Conservation (phyloP, 2,113 vertebrate species). For the Eurystomus gularis region DNA sequence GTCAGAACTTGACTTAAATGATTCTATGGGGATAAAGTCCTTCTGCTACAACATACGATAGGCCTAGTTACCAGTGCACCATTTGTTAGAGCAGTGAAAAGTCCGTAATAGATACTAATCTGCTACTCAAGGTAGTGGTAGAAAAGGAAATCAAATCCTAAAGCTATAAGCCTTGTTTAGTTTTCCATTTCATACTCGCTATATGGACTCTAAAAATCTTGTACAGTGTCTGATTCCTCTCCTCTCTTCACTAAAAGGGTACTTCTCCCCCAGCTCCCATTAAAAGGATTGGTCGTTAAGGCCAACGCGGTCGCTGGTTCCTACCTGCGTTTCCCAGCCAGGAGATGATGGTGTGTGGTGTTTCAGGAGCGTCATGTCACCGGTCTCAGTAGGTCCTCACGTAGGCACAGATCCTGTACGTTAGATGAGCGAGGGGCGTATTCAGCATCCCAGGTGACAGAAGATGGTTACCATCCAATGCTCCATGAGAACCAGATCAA, state of each 20-base stretch:
- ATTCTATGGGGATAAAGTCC: neutral
- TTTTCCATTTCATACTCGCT: neutral
- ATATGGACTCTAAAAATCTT: constrained; percentile 26
- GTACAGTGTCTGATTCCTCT: neutral
- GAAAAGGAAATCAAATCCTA: constrained; percentile 15
- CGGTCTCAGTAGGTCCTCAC: neutral
- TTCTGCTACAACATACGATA: neutral
- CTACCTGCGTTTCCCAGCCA: neutral
- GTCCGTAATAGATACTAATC: constrained; percentile 11
- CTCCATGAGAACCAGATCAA: neutral
- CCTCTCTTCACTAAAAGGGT: neutral
- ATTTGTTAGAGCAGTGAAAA: neutral
- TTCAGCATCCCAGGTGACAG: neutral
- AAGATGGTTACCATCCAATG: neutral
- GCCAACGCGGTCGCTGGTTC: neutral
- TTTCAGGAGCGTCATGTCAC: neutral
- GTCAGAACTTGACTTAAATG: neutral
- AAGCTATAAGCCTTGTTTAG: neutral
- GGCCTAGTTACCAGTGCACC: neutral
- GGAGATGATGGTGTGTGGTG: neutral
- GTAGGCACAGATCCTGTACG: neutral
- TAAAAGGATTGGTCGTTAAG: neutral
- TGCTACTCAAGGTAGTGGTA: constrained; percentile 5
- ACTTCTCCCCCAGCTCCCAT: neutral
- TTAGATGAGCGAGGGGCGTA: neutral